Evolutionary conservation across 1,140 invertebrate species (phyloP).

Genomic region (Aphelenchoides fujianensis): DNA sequence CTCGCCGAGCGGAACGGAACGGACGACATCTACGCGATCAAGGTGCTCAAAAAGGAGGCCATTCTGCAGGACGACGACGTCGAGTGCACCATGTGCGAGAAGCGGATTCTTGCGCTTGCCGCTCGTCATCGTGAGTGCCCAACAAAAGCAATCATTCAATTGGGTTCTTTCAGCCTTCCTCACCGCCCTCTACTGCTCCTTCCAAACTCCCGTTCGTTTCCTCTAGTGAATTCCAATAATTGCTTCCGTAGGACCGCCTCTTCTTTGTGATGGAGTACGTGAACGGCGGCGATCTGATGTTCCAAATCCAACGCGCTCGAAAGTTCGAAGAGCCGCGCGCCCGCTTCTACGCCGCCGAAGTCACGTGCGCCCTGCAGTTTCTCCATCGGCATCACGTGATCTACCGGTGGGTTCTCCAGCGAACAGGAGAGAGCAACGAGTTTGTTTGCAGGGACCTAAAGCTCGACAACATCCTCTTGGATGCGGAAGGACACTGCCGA

Average conservation of each 20-base stretch:
- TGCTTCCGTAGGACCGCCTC: slow-evolving; percentile 82
- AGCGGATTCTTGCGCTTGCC: slow-evolving; percentile 90
- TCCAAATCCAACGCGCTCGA: slow-evolving; percentile 92
- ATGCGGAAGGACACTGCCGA: slow-evolving; percentile 92
- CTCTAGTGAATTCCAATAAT: too few species aligned
- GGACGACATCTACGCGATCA: slow-evolving; percentile 91
- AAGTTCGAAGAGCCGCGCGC: slow-evolving; percentile 84
- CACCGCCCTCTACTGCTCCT: slow-evolving; percentile 94
- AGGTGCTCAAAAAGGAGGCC: slow-evolving; percentile 95
- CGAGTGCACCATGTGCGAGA: slow-evolving; percentile 94
- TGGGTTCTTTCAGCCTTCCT: too few species aligned
- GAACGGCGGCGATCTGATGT: slow-evolving; percentile 98
- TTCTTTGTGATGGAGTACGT: slow-evolving; percentile 99
- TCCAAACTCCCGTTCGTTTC: slow-evolving; percentile 97
- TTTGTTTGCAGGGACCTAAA: slow-evolving; percentile 76
- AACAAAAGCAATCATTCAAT: too few species aligned
- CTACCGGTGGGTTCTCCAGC: slow-evolving; percentile 79
- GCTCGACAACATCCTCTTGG: slow-evolving; percentile 88
- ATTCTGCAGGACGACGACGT: slow-evolving; percentile 90
- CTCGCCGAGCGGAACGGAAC: slow-evolving; percentile 81
- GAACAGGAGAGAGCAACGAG: slow-evolving; percentile 46
- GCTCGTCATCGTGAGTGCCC: slow-evolving; percentile 94
- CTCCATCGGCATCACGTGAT: slow-evolving; percentile 90
- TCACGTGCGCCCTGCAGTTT: slow-evolving; percentile 88
- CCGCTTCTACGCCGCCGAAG: slow-evolving; percentile 91